Conservation (phyloP, 53 echinoderm and acorn worm genomes). For the Mesocentrotus franciscanus region DNA sequence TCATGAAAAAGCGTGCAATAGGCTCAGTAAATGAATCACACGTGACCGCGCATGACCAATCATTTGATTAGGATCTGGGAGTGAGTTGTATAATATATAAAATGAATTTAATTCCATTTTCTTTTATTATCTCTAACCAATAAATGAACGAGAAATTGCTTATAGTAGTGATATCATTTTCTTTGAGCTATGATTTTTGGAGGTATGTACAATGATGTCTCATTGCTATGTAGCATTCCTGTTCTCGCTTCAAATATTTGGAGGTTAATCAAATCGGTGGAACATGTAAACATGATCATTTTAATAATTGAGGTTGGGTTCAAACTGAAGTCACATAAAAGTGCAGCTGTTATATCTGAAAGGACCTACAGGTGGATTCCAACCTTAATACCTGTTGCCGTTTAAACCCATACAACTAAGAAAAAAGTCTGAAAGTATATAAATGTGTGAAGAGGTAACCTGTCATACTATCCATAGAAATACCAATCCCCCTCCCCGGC, state of each 20-base stretch:
- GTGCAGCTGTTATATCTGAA: background rate
- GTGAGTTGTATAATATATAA: too few relatives aligned
- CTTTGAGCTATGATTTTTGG: too few relatives aligned
- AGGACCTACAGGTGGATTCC: background rate
- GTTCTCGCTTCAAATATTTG: background rate
- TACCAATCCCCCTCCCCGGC: conserved; percentile 30
- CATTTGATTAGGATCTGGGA: too few relatives aligned
- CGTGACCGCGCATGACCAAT: too few relatives aligned
- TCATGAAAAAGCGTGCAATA: too few relatives aligned
- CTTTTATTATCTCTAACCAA: too few relatives aligned
- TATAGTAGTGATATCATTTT: too few relatives aligned
- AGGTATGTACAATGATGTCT: background rate
- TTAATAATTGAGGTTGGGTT: background rate
- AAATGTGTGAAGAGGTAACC: conserved; percentile 20
- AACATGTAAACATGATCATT: background rate
- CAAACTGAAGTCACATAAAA: background rate
- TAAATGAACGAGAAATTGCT: too few relatives aligned
- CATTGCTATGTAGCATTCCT: background rate
- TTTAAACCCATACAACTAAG: background rate
- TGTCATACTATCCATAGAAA: conserved; percentile 28
- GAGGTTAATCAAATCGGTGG: background rate
- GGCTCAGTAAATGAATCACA: too few relatives aligned
- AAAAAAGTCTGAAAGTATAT: background rate
- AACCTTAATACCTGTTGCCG: background rate
- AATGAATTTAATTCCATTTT: too few relatives aligned